Evolutionary conservation across 1,140 invertebrate genomes (phyloP).

Genomic region (Drosophila nigromelanica): DNA sequence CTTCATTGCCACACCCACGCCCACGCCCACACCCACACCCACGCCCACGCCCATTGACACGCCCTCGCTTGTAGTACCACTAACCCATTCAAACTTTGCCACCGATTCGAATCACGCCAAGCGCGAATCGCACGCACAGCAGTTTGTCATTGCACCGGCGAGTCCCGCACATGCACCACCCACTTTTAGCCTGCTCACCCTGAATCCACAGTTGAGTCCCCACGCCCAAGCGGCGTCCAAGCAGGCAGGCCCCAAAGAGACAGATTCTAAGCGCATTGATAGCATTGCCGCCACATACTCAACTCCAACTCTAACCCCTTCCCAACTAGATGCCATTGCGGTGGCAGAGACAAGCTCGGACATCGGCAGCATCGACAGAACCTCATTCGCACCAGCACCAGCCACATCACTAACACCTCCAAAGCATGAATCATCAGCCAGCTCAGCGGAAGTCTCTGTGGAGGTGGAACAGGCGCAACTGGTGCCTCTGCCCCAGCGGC

Average conservation of each 20-base stretch:
- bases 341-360: conserved; percentile 61
- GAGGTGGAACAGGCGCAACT: conserved; percentile 75
- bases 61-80: conserved; percentile 24
- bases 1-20: conserved; percentile 25
- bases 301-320: conserved; percentile 71
- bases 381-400: conserved; percentile 61
- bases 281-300: conserved; percentile 62
- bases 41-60: conserved; percentile 6
- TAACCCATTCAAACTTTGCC: conserved; percentile 19
- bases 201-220: conserved; percentile 46
- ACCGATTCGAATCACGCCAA: conserved; percentile 20
- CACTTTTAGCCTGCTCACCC: conserved; percentile 57
- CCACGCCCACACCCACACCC: conserved; percentile 14
- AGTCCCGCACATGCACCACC: conserved; percentile 52
- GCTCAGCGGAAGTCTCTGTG: conserved; percentile 33
- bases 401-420: conserved; percentile 75
- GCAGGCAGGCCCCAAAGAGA: conserved; percentile 14
- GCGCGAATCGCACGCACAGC: conserved; percentile 17
- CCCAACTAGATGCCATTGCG: conserved; percentile 81
- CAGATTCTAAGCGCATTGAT: conserved; percentile 46
- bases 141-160: conserved; percentile 54
- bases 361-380: conserved; percentile 25
- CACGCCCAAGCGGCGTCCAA: background rate
- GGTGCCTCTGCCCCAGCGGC: conserved; percentile 39
- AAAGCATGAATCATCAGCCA: conserved; percentile 52